Base-by-base conservation (phyloP, 1,140 invertebrate species). In the Drosophila nigromelanica region DNA sequence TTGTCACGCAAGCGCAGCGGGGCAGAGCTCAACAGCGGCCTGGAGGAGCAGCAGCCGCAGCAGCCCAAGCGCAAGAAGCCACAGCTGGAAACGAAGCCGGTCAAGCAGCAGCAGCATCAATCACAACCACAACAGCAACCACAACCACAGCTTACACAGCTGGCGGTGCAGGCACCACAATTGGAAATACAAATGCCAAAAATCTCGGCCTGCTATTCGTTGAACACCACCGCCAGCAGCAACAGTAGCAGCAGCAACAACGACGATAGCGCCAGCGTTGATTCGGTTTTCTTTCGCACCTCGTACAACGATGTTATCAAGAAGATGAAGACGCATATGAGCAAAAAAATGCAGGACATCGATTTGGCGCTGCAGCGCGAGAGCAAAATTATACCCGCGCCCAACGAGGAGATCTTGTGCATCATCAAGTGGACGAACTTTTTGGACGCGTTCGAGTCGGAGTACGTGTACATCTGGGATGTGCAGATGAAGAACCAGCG, bases 341-440 rank as follows among this genome's bases (percentile, higher is more conserved):
- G 87, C 59, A 91, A 90, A 24, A 91, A 91, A 42, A 91, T 91
- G 90, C 90, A 91, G 72, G 90, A 91, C 33, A 91, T 91, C 30
- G 90, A 91, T 27, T 39, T 89, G 69, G 90, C 90, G 1, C 33
- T 91, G 47, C 76, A 87, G 40, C 83, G 90, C 10, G 90, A 91
- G 15, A 90, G 83, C 40, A 91, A 91, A 45, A 80, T 91, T 1
- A 91, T 91, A 4, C 90, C 90, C 0, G 35, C 76, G 1, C 90
- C 90, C n/a, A 90, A 87, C 52, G 77, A 82, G 21, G 85, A 91
- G 58, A 91, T 91, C 3, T 59, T 92, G 0, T 91, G 87, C 62
- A 90, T 90, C 11, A 89, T 92, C 11, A 82, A 86, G 43, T 92
- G 91, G 91, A 75, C 79, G 0, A 89, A 91, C 37, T 90, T 92